Conservation (phyloP, 2,797 vertebrate genomes). For the Paguma larvata region DNA sequence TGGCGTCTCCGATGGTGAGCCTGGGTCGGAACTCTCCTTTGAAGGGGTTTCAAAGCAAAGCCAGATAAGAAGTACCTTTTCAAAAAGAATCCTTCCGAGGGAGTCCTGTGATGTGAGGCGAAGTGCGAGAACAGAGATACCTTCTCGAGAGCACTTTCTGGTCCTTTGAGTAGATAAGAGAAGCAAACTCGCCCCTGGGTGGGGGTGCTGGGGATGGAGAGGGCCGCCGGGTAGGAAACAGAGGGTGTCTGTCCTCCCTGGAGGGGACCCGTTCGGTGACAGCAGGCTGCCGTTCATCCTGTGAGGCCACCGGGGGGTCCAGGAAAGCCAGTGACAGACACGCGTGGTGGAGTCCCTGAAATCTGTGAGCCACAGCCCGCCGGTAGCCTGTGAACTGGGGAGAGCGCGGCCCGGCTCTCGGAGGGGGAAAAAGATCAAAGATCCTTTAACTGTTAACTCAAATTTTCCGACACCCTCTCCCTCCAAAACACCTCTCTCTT, state of each 20-base stretch:
- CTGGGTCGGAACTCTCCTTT: constrained; percentile 85
- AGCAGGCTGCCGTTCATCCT: not conserved
- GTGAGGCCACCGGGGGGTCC: not conserved
- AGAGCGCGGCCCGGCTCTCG: not conserved
- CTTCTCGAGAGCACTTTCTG: constrained; percentile 76
- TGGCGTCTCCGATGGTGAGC: constrained; percentile 75
- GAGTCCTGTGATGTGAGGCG: constrained; percentile 82
- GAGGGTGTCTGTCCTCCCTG: not conserved
- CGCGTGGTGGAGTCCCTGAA: not conserved
- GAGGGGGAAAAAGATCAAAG: fast-evolving
- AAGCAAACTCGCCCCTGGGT: constrained; percentile 73
- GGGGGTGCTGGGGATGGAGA: fast-evolving
- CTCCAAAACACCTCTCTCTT: not conserved
- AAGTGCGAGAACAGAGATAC: constrained; percentile 82
- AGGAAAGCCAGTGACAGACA: not conserved
- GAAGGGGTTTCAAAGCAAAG: constrained; percentile 89
- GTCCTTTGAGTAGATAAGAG: constrained; percentile 83
- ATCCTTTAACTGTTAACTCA: not conserved
- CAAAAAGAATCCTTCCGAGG: constrained; percentile 83
- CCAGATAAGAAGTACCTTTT: constrained; percentile 88
- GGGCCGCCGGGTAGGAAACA: not conserved
- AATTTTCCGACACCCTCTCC: not conserved
- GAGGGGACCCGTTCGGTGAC: not conserved
- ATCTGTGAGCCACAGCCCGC: not conserved
- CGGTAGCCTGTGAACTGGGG: not conserved